phyloP scores from a whole-genome alignment of 2,113 vertebrate species.

The Ellobius talpinus region DNA sequence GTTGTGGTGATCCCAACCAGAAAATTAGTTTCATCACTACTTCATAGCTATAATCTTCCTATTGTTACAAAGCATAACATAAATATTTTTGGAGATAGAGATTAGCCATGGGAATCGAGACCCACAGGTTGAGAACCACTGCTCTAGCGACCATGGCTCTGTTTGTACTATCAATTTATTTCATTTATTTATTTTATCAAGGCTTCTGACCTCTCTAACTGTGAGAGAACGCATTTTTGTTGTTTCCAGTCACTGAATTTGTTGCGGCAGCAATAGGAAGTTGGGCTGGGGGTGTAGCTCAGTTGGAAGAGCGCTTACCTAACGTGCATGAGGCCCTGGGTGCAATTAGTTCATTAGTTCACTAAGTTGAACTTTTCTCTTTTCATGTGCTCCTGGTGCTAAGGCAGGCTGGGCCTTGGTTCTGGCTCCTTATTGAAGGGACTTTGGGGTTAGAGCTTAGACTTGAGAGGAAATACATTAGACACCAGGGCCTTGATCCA shows the following conservation, averaged over 20 bases:
- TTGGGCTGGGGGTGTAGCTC: background rate
- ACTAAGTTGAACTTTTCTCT: constrained; percentile 17
- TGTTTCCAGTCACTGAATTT: background rate
- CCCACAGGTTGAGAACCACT: background rate
- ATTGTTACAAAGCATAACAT: too few relatives aligned
- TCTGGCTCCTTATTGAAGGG: background rate
- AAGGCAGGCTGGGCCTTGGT: background rate
- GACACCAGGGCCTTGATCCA: background rate
- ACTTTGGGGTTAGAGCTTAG: constrained; percentile 1
- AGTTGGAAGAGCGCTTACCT: background rate
- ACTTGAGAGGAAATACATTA: background rate
- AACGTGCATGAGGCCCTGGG: background rate
- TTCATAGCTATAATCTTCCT: background rate
- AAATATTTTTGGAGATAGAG: background rate
- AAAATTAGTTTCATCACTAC: background rate
- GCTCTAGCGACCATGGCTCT: too few relatives aligned
- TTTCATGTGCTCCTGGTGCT: background rate
- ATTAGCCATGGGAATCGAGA: background rate
- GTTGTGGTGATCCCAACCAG: background rate
- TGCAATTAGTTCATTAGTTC: background rate
- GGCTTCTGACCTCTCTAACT: background rate
- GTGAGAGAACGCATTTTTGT: background rate
- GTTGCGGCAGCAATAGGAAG: background rate
- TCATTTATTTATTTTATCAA: background rate
- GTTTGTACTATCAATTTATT: background rate